A percentile compares a stretch with the other conserved stretches of the same genome.
Conservation (phyloP, 30 jellyfish, hydroid and myxozoan genomes). For the Mastigias papua region DNA sequence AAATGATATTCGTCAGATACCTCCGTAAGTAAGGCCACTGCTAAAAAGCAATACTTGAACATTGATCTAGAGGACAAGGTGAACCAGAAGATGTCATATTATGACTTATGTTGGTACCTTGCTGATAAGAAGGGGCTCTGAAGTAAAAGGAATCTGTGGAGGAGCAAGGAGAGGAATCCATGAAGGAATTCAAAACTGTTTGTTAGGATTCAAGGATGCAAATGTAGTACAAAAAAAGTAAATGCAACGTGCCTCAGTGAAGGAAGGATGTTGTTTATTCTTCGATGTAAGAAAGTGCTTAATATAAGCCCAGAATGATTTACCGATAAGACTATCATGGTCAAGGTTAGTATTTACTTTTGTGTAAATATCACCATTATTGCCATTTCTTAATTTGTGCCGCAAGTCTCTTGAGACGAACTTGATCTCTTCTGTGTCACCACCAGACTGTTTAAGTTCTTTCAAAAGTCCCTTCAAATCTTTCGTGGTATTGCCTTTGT, state of each 20-base stretch:
- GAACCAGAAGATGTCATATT: conserved; percentile 17
- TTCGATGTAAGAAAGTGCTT: neutral
- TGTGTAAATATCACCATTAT: neutral
- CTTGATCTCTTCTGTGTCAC: neutral
- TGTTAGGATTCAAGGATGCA: neutral
- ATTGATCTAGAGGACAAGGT: conserved; percentile 28
- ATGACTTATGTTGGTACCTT: neutral
- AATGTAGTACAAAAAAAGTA: neutral
- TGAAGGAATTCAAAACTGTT: neutral
- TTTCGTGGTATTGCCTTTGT: neutral
- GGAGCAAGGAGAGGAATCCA: conserved; percentile 13
- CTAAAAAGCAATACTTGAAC: neutral
- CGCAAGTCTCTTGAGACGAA: neutral
- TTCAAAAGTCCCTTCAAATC: neutral
- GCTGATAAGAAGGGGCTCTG: conserved; percentile 2
- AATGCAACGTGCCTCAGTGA: neutral
- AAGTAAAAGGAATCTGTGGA: conserved; percentile 9
- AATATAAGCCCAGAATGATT: neutral
- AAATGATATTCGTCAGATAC: conserved; percentile 6
- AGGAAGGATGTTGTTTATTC: neutral
- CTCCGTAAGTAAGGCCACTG: conserved; percentile 20
- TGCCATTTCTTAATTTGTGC: neutral
- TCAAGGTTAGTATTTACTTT: neutral
- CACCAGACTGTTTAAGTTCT: neutral
- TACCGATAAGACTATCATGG: neutral